phyloP scores from a whole-genome alignment of 2,113 vertebrate genomes.

The Euleptes europaea region DNA sequence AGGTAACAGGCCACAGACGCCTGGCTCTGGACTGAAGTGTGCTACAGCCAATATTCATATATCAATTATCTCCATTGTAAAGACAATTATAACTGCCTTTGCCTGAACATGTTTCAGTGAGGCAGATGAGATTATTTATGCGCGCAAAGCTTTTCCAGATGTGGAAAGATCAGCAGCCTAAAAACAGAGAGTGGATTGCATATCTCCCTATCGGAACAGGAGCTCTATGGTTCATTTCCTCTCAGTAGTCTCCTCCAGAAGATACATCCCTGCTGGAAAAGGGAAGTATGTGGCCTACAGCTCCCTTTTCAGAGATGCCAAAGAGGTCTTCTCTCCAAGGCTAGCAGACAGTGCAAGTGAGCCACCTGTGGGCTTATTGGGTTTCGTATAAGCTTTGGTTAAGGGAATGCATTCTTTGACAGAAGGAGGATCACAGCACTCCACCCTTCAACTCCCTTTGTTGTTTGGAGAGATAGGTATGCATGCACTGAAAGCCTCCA shows the following conservation, averaged over 20 bases:
- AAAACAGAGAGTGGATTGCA: conserved; percentile 11
- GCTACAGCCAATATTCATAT: conserved; percentile 1
- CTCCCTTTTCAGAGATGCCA: conserved; percentile 4
- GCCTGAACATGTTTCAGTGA: conserved; percentile 5
- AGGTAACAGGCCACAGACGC: background rate
- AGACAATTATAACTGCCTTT: conserved; percentile 3
- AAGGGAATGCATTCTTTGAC: background rate
- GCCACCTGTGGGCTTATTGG: background rate
- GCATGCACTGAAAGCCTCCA: background rate
- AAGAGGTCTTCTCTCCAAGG: background rate
- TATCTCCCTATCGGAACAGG: conserved; percentile 15
- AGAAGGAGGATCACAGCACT: background rate
- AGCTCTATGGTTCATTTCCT: background rate
- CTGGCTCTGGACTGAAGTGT: background rate
- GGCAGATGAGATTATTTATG: conserved; percentile 26
- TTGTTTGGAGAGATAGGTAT: background rate
- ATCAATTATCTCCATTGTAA: conserved; percentile 13
- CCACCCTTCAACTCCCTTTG: background rate
- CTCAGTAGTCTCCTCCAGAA: background rate
- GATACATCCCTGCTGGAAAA: background rate
- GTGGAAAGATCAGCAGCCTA: conserved; percentile 1
- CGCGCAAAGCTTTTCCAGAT: conserved; percentile 17
- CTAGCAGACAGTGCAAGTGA: background rate
- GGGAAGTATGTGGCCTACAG: background rate
- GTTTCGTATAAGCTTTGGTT: background rate